Evolutionary conservation across 2,888 invertebrate species (phyloP).

Genomic region (Didymodactylos carnosus): DNA sequence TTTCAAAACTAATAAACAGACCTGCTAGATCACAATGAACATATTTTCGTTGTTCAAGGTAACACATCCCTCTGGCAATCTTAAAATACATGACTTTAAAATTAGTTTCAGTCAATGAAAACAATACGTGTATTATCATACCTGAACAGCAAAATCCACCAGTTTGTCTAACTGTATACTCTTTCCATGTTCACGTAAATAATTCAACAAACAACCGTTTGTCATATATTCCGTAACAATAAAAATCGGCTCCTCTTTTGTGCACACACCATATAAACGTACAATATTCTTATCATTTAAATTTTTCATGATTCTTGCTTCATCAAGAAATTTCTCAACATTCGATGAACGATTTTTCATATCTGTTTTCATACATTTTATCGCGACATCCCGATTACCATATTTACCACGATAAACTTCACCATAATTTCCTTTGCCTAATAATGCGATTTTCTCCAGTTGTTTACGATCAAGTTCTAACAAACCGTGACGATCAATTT

Average conservation of each 20-base stretch:
- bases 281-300: conserved; percentile 83
- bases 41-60: conserved; percentile 56
- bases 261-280: conserved; percentile 80
- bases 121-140: neutral
- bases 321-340: conserved; percentile 63
- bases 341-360: neutral
- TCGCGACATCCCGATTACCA: conserved; percentile 83
- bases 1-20: neutral
- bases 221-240: conserved; percentile 82
- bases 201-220: conserved; percentile 77
- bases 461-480: conserved; percentile 84
- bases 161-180: conserved; percentile 50
- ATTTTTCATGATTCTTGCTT: conserved; percentile 95
- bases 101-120: too few species aligned
- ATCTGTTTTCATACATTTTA: conserved; percentile 54
- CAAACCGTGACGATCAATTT: conserved; percentile 47
- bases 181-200: conserved; percentile 45
- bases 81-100: too few species aligned
- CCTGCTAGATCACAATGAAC: conserved; percentile 51
- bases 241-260: conserved; percentile 55
- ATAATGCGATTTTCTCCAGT: conserved; percentile 60
- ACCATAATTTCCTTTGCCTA: conserved; percentile 96
- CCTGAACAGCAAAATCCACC: conserved; percentile 65
- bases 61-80: conserved; percentile 41
- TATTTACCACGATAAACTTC: conserved; percentile 47